A percentile compares a stretch with the other conserved stretches of the same genome.
phyloP scores from a whole-genome alignment of 2,113 vertebrate genomes.

The Corydoras maculifer region DNA sequence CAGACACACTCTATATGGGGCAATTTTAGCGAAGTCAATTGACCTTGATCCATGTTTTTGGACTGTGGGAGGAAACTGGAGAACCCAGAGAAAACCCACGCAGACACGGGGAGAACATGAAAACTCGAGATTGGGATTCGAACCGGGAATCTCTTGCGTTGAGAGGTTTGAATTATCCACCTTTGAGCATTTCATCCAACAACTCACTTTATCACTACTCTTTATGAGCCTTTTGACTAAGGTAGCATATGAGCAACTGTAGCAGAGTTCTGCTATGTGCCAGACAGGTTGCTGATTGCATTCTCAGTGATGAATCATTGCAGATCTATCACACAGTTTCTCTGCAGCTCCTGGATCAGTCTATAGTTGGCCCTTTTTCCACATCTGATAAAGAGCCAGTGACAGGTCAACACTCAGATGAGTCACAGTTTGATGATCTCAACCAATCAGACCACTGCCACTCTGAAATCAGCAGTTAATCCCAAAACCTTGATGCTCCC shows the following conservation, averaged over 20 bases:
- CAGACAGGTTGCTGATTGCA: constrained; percentile 16
- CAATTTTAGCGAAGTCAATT: too few species aligned
- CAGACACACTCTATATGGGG: too few species aligned
- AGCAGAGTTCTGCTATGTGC: constrained; percentile 9
- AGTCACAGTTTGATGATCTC: constrained; percentile 40
- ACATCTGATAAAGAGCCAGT: too few species aligned
- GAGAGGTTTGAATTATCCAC: too few species aligned
- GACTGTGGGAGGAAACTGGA: too few species aligned
- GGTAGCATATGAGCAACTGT: neutral
- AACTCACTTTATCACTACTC: too few species aligned
- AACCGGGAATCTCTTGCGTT: too few species aligned
- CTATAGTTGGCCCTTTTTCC: neutral
- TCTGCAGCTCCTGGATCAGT: constrained; percentile 24
- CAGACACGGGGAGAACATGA: too few species aligned
- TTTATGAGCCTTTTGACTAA: neutral
- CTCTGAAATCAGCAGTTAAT: constrained; percentile 6
- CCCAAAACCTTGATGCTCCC: neutral
- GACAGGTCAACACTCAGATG: constrained; percentile 26
- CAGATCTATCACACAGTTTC: constrained; percentile 26
- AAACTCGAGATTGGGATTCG: too few species aligned
- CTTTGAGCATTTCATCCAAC: too few species aligned
- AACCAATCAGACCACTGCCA: constrained; percentile 22
- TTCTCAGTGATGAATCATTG: constrained; percentile 32
- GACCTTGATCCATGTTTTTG: too few species aligned
- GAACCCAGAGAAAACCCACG: too few species aligned